Evolutionary conservation across 2,797 vertebrate genomes (phyloP).

Genomic region (Melanotaenia nigrans): DNA sequence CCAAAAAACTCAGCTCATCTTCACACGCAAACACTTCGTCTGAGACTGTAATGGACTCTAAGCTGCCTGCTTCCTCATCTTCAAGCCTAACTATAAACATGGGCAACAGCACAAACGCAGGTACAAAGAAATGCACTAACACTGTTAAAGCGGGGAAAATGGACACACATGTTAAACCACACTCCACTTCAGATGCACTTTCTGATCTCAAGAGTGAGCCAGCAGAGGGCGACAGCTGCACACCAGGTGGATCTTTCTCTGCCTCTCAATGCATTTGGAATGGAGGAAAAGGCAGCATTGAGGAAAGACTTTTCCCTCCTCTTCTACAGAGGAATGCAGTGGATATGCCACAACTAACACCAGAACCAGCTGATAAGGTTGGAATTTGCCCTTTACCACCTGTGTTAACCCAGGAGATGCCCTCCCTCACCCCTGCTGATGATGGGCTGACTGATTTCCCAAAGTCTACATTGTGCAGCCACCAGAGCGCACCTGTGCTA

Average conservation of each 20-base stretch:
- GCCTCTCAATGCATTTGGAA: slow-evolving; percentile 36
- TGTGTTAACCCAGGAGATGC: slow-evolving; percentile 83
- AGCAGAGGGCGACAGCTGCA: slow-evolving; percentile 55
- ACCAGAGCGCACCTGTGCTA: slow-evolving; percentile 76
- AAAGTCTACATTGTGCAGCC: slow-evolving; percentile 28
- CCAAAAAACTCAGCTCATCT: slow-evolving; percentile 25
- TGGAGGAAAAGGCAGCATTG: slow-evolving; percentile 43
- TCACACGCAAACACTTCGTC: slow-evolving; percentile 40
- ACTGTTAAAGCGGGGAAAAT: slow-evolving; percentile 50
- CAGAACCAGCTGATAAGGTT: slow-evolving; percentile 70
- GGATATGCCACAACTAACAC: slow-evolving; percentile 85
- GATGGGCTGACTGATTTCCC: slow-evolving; percentile 45
- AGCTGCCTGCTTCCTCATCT: slow-evolving; percentile 33
- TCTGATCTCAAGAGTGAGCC: slow-evolving; percentile 61
- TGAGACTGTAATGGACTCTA: slow-evolving; percentile 37
- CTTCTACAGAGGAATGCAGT: slow-evolving; percentile 61
- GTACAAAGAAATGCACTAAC: slow-evolving; percentile 32
- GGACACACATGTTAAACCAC: slow-evolving; percentile 32
- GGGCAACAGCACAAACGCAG: slow-evolving; percentile 34
- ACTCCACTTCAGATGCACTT: slow-evolving; percentile 63
- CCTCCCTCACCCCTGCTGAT: slow-evolving; percentile 81
- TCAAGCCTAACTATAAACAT: slow-evolving; percentile 40
- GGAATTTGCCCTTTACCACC: slow-evolving; percentile 70
- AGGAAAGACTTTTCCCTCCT: slow-evolving; percentile 63
- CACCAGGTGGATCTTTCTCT: slow-evolving; percentile 24